Evolutionary conservation across 2,113 vertebrate species (phyloP), one percentile per base, ranked within the genome.

Genomic region (Eurypyga helias): DNA sequence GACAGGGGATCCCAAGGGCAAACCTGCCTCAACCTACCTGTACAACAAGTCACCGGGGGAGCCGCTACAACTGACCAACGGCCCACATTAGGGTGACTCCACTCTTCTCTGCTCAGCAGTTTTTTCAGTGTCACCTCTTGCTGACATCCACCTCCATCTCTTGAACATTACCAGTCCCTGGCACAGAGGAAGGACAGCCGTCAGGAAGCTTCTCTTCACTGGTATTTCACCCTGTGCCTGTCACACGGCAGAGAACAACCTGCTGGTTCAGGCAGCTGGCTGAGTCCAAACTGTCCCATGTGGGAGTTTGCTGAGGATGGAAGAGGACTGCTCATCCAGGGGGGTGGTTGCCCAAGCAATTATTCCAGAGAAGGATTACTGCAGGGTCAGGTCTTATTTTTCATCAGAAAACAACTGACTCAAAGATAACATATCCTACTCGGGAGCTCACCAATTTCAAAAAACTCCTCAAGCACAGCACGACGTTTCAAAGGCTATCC

Each of bases 41-140:
- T 28, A 36, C 54, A 5, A 45, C 25, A 20, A 7, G 17, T 52
- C 20, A 8, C 18, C 12, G 6, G 6, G 24, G 51, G 41, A 49
- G 8, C 51, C 89, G 83, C 69, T 38, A 14, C 11, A 29, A 36
- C 29, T 1, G 1, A 9, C 21, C n/a, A 17, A 25, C 2, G 10
- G 23, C 6, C 0, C 0, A 1, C 0, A 0, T 33, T 11, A n/a
- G 49, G 31, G n/a, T 54, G 11, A 58, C 19, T 33, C 23, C 17
- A 5, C 33, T 83, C 54, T 52, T 75, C 24, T 34, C 11, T 6
- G 55, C 38, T 49, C 38, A 41, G 41, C 11, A 11, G 13, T 46
- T 87, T 43, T 58, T 65, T 90, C 28, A 51, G 13, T 10, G 17
- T 2, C 14, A 13, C 0, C 0, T 51, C 67, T 65, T 41, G 20